A percentile compares a stretch with the other conserved stretches of the same genome.
Conservation (phyloP, 2,888 invertebrate genomes). For the Thereva nobilitata region DNA sequence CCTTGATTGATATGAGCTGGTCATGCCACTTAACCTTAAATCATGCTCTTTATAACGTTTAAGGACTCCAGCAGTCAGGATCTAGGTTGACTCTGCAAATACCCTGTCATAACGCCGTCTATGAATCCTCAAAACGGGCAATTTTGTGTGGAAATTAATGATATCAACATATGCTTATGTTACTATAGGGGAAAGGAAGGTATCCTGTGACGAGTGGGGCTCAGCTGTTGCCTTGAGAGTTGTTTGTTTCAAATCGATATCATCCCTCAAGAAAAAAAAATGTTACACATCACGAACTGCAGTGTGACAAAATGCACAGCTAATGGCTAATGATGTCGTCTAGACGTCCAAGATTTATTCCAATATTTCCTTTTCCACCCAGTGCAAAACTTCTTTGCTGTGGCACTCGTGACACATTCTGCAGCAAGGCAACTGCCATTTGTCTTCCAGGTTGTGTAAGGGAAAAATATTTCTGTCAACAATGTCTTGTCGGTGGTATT, state of each 20-base stretch:
- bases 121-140: neutral
- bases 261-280: neutral
- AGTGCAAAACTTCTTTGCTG: neutral
- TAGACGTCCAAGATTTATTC: conserved; percentile 18
- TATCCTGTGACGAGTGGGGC: too few species aligned
- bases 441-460: conserved; percentile 1
- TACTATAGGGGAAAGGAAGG: neutral
- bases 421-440: conserved; percentile 11
- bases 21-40: conserved; percentile 26
- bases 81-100: too few species aligned
- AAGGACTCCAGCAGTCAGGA: neutral
- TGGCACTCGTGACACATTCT: neutral
- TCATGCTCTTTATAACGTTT: conserved; percentile 18
- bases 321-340: conserved; percentile 21
- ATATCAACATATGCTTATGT: neutral
- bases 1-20: conserved; percentile 20
- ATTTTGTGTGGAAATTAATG: neutral
- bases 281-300: neutral
- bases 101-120: neutral
- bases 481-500: neutral
- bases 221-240: neutral
- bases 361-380: conserved; percentile 13
- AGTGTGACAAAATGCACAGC: neutral
- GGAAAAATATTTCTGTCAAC: conserved; percentile 1
- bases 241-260: neutral